Evolutionary conservation across 2,888 invertebrate species (phyloP), one percentile per base, ranked within the genome.

Genomic region (Panopea generosa): DNA sequence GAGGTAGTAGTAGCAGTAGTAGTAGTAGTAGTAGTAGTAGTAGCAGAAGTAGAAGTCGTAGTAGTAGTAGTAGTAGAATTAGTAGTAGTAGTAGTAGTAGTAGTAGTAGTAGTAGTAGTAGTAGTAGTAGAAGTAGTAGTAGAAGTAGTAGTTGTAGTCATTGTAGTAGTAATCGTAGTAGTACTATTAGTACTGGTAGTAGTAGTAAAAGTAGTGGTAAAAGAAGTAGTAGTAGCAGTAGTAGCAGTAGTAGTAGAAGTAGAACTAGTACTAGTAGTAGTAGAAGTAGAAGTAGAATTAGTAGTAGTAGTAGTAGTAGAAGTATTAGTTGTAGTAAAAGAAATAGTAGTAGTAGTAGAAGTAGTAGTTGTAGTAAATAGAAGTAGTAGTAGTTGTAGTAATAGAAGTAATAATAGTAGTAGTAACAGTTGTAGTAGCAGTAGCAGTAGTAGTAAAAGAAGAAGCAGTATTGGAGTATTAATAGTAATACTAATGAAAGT

Each of bases 171-270:
- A 43, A 43, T 16, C 40, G 40, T 43, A 43, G 40, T 24, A 59
- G 59, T 45, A 59, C 24, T 9, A 59, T 22, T 43, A 43, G 59
- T 59, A 59, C 43, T 59, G 43, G 59, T 18, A 40, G 45, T 59
- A 59, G 59, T 59, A 59, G 45, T 59, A 43, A 43, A 20, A 43
- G 59, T 45, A 43, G 29, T 26, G 20, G 43, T 43, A 22, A 43
- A 7, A 59, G 59, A 43, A 59, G 59, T 45, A 16, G 29, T 29
- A 14, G 40, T 18, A 22, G 45, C 24, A 22, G 40, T 29, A 22
- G 45, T 9, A 43, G 59, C 18, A 59, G 59, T 24, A 59, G 45
- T 45, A 59, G 40, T 24, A 59, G 59, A 22, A 45, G 59, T 22
- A 59, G 59, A 20, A 59, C 11, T 43, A 59, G 6, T 56, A 18